Conservation (phyloP, 2,888 invertebrate species). For the Andricus quercusramuli region DNA sequence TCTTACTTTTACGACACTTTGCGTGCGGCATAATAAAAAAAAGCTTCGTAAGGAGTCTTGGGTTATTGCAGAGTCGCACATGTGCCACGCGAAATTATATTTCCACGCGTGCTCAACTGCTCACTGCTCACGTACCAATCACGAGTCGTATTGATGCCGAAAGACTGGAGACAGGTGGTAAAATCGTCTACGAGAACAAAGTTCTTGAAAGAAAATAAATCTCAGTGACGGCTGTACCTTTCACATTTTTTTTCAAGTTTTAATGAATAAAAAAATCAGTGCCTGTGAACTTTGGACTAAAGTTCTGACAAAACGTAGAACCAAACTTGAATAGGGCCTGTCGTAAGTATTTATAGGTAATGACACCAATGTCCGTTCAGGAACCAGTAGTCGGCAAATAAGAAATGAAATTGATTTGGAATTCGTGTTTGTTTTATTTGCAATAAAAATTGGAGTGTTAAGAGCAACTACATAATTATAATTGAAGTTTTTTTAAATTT, state of each 20-base stretch:
- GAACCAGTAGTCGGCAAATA: too few relatives aligned
- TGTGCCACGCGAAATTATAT: slow-evolving; percentile 35
- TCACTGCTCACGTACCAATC: background rate
- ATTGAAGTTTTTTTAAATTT: background rate
- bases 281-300: background rate
- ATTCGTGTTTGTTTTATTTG: too few relatives aligned
- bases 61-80: slow-evolving; percentile 42
- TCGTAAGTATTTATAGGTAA: background rate
- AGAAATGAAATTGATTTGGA: too few relatives aligned
- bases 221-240: slow-evolving; percentile 23
- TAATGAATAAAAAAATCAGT: background rate
- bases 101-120: slow-evolving; percentile 39
- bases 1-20: slow-evolving; percentile 64
- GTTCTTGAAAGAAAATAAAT: slow-evolving; percentile 24
- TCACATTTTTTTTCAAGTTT: background rate
- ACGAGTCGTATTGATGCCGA: background rate
- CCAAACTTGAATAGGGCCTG: background rate
- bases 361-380: too few relatives aligned
- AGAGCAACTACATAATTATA: too few relatives aligned
- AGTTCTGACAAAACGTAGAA: background rate
- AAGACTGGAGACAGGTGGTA: slow-evolving; percentile 18
- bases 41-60: slow-evolving; percentile 13
- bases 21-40: slow-evolving; percentile 42
- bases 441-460: too few relatives aligned
- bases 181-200: slow-evolving; percentile 8